phyloP scores from a whole-genome alignment of 2,113 vertebrate genomes.

The Nothocercus julius region DNA sequence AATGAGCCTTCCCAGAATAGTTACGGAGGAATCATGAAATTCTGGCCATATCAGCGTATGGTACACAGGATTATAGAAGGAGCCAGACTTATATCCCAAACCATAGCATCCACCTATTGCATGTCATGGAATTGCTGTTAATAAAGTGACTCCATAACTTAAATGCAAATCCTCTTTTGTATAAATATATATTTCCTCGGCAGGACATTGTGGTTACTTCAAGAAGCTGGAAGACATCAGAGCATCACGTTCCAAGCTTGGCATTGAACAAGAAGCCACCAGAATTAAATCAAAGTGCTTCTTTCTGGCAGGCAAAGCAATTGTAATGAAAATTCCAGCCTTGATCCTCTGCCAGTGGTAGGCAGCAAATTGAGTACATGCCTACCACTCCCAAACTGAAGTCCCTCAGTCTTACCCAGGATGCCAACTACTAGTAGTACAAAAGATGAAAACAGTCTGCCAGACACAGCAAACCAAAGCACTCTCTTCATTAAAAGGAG shows the following conservation, averaged over 20 bases:
- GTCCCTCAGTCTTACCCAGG: neutral
- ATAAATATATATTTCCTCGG: conserved; percentile 43
- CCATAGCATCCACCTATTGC: neutral
- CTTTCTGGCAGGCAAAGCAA: conserved; percentile 58
- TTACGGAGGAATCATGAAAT: neutral
- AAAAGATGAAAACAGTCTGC: conserved; percentile 43
- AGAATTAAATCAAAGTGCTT: conserved; percentile 66
- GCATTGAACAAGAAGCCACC: conserved; percentile 63
- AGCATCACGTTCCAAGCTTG: conserved; percentile 56
- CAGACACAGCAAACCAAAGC: conserved; percentile 38
- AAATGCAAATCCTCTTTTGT: neutral
- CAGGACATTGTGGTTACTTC: conserved; percentile 48
- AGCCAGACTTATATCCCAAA: neutral
- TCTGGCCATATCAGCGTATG: neutral
- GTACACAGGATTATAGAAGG: neutral
- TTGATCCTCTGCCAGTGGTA: conserved; percentile 51
- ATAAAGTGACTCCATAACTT: conserved; percentile 1
- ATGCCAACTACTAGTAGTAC: conserved; percentile 35
- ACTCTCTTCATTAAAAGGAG: conserved; percentile 23
- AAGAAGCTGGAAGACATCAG: conserved; percentile 64
- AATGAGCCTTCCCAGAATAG: conserved; percentile 24
- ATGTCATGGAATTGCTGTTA: neutral
- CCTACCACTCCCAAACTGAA: conserved; percentile 49
- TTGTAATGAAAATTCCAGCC: conserved; percentile 66
- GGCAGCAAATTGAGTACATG: conserved; percentile 54